Conservation (phyloP, 2,113 vertebrate species). For the Tetrax tetrax region DNA sequence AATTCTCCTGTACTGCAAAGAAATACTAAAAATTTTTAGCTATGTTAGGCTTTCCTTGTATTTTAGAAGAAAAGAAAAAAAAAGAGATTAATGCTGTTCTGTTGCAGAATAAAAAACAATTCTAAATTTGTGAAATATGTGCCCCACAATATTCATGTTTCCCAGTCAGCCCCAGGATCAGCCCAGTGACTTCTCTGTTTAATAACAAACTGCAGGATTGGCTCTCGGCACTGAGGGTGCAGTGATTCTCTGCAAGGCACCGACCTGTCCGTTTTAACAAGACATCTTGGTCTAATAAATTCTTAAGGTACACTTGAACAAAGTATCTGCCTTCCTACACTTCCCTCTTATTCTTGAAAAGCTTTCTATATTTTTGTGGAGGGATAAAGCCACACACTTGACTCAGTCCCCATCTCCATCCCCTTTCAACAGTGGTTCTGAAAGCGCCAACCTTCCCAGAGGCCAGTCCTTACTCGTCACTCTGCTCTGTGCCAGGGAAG, state of each 20-base stretch:
- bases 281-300: background rate
- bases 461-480: accelerated
- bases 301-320: background rate
- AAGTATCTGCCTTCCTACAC: background rate
- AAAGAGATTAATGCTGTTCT: background rate
- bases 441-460: accelerated
- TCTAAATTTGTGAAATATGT: background rate
- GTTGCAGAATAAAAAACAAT: background rate
- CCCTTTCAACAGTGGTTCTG: background rate
- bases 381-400: background rate
- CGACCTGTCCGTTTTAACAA: background rate
- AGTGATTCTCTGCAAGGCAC: background rate
- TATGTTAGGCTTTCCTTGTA: background rate
- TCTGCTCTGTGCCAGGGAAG: background rate
- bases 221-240: too few species aligned
- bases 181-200: background rate
- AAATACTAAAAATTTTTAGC: background rate
- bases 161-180: background rate
- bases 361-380: background rate
- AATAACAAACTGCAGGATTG: background rate
- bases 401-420: background rate
- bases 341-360: background rate
- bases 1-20: background rate
- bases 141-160: background rate
- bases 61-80: background rate